Conservation (phyloP, 2,797 vertebrate genomes). For the Echeneis naucrates region DNA sequence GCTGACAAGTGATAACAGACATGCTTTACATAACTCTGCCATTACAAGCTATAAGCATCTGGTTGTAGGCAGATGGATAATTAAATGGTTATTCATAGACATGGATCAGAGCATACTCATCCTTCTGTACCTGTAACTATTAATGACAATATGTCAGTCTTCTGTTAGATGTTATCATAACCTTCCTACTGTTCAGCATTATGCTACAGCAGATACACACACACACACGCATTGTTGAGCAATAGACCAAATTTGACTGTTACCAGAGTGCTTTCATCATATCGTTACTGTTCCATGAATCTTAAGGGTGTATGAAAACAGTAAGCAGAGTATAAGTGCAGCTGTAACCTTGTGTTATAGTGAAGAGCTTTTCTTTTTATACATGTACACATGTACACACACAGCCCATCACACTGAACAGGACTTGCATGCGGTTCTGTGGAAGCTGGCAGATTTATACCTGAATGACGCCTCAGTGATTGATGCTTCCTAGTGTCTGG, state of each 20-base stretch:
- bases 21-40: conserved; percentile 41
- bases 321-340: conserved; percentile 1
- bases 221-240: not conserved
- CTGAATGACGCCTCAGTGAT: conserved; percentile 57
- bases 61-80: conserved; percentile 8
- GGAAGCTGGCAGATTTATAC: conserved; percentile 36
- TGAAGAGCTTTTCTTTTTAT: not conserved
- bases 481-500: conserved; percentile 58
- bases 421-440: conserved; percentile 13
- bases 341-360: not conserved
- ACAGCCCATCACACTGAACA: conserved; percentile 1
- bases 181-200: conserved; percentile 1
- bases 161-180: conserved; percentile 24
- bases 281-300: not conserved
- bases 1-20: conserved; percentile 64
- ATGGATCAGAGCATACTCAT: conserved; percentile 24
- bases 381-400: conserved; percentile 23
- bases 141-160: conserved; percentile 44
- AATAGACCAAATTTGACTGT: not conserved
- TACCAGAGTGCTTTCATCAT: not conserved
- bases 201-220: not conserved
- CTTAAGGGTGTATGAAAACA: not conserved
- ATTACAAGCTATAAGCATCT: conserved; percentile 27
- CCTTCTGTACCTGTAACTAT: conserved; percentile 27
- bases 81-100: not conserved